Evolutionary conservation across 2,113 vertebrate species (phyloP).

Genomic region (Cervus canadensis): DNA sequence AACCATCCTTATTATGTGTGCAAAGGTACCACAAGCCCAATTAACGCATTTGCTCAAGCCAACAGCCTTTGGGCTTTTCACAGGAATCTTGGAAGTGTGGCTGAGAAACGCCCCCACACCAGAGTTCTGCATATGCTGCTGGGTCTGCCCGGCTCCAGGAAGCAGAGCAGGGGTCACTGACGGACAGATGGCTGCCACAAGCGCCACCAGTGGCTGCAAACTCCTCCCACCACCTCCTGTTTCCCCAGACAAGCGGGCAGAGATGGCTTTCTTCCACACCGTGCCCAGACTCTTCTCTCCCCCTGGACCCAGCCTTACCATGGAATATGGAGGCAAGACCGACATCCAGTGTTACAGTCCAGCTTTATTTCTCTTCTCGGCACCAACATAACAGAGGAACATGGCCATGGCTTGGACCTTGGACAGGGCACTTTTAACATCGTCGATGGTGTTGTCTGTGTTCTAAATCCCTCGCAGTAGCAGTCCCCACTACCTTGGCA

Average conservation of each 20-base stretch:
- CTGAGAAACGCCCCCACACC: constrained; percentile 33
- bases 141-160: constrained; percentile 29
- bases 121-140: constrained; percentile 51
- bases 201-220: not conserved
- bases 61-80: constrained; percentile 49
- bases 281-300: not conserved
- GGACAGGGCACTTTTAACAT: not conserved
- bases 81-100: constrained; percentile 25
- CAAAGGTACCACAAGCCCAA: constrained; percentile 40
- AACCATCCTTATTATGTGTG: not conserved
- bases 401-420: not conserved
- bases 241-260: not conserved
- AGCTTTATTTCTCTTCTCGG: not conserved
- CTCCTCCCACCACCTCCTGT: not conserved
- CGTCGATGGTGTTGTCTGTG: not conserved
- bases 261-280: not conserved
- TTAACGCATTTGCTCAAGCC: constrained; percentile 55
- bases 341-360: not conserved
- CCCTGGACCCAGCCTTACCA: not conserved
- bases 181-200: constrained; percentile 59
- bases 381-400: not conserved
- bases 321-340: not conserved
- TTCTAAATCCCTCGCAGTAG: not conserved
- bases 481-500: not conserved
- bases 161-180: constrained; percentile 29